These are phyloP conservation scores for Sminthurinus aureus DNA, from an alignment of 2,888 invertebrate species.

Conservation along the genomic window DNA sequence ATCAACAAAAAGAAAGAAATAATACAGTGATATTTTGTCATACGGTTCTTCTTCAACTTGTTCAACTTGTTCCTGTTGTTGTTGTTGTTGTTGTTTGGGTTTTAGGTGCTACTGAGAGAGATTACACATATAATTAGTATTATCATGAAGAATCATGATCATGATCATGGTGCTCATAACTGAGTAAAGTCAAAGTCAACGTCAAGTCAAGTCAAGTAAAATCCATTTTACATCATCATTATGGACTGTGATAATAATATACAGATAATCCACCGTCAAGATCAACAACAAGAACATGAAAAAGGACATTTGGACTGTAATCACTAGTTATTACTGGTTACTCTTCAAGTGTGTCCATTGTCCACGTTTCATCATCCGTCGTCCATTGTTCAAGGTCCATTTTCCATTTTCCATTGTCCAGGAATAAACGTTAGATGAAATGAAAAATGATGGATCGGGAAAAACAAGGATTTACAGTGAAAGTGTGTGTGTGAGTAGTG, in stretches of 20 bases:
- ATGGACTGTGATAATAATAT: conserved; percentile 32
- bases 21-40: too few relatives aligned
- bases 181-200: neutral
- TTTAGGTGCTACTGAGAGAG: too few relatives aligned
- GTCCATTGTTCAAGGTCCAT: too few relatives aligned
- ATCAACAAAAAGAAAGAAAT: too few relatives aligned
- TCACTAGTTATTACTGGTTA: neutral
- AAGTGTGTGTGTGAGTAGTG: neutral
- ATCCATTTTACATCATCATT: neutral
- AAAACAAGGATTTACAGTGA: neutral
- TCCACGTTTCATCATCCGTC: neutral
- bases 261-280: neutral
- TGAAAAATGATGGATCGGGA: conserved; percentile 1
- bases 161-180: too few relatives aligned
- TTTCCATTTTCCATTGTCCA: too few relatives aligned
- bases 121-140: too few relatives aligned
- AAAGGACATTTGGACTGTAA: neutral
- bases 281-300: too few relatives aligned
- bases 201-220: neutral
- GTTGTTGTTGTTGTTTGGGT: too few relatives aligned
- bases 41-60: too few relatives aligned
- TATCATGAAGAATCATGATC: neutral
- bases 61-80: too few relatives aligned
- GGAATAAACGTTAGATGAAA: neutral
- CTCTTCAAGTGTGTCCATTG: neutral